A percentile compares a stretch with the other conserved stretches of the same genome.
These are phyloP conservation scores for Kryptolebias ocellatus DNA, from an alignment of 2,797 vertebrate species.

Conservation along the genomic window DNA sequence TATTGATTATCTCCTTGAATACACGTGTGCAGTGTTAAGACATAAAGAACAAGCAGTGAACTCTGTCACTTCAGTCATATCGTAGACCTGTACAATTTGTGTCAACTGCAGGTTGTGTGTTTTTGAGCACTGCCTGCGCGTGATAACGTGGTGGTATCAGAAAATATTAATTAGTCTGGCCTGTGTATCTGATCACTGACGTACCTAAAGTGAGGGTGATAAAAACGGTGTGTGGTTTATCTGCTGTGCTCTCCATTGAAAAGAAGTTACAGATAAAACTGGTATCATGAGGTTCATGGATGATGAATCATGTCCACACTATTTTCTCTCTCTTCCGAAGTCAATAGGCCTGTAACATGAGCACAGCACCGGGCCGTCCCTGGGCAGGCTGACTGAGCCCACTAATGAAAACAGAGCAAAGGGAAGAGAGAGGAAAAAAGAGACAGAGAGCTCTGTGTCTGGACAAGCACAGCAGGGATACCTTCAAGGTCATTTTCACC, in stretches of 20 bases:
- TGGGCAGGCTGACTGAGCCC: slow-evolving; percentile 72
- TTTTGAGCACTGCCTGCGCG: slow-evolving; percentile 40
- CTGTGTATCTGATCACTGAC: slow-evolving; percentile 77
- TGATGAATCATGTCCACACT: slow-evolving; percentile 81
- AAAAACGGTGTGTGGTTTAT: slow-evolving; percentile 70
- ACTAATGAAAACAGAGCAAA: slow-evolving; percentile 80
- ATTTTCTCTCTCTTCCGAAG: slow-evolving; percentile 77
- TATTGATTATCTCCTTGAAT: slow-evolving; percentile 52
- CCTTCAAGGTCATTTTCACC: slow-evolving; percentile 80
- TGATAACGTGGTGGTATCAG: slow-evolving; percentile 66
- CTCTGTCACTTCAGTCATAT: slow-evolving; percentile 26
- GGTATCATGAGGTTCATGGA: slow-evolving; percentile 80
- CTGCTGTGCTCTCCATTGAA: slow-evolving; percentile 67
- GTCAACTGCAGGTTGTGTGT: slow-evolving; percentile 60
- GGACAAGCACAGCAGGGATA: slow-evolving; percentile 73
- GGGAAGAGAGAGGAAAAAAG: slow-evolving; percentile 41
- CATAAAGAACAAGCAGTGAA: not conserved
- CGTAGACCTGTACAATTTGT: slow-evolving; percentile 42
- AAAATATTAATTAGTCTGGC: slow-evolving; percentile 79
- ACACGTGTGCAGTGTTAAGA: slow-evolving; percentile 35
- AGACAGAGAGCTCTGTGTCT: slow-evolving; percentile 68
- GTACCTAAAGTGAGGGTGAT: slow-evolving; percentile 77
- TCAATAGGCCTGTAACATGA: slow-evolving; percentile 82
- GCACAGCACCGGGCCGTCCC: slow-evolving; percentile 75
- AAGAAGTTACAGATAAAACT: slow-evolving; percentile 74